Base-by-base conservation (phyloP, 2,888 invertebrate genomes). In the Theretra japonica region DNA sequence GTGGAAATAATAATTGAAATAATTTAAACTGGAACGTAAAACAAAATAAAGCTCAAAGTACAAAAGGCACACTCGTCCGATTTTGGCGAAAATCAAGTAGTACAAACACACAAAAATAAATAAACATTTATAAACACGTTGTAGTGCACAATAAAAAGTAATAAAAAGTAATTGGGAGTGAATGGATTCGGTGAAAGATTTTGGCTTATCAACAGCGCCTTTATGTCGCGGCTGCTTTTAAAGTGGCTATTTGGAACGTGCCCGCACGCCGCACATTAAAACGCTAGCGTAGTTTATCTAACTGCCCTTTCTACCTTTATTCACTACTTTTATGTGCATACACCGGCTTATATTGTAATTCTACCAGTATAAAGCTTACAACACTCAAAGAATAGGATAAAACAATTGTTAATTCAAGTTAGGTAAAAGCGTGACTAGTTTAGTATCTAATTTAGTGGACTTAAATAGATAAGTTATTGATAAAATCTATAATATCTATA, bases 241-340 rank as follows among this genome's bases (percentile, higher is more conserved):
- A 80, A 80, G 76, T 80, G 77, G 75, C 74, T 72, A 80, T 83
- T 81, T 75, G 74, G 74, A 76, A 73, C 70, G 68, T 73, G 76
- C 74, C 75, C 72, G 74, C 70, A 33, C 69, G 68, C 74, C 71
- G 70, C 74, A 69, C 30, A 71, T 41, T 71, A 72, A 73, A 72
- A 60, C 72, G 48, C 59, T 56, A 50, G 33, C 71, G 59, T 75
- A 77, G 72, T 75, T 78, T 76, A 77, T 77, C 73, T 75, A 72
- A 73, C 68, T 73, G 28, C 71, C 69, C 69, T 73, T 72, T 57
- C 73, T 70, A 70, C 70, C 76, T 70, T 65, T 59, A 70, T 25
- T 69, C 50, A 59, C 68, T 8, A 25, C 50, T 73, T 48, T 74
- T 68, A 74, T 75, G 69, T 73, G 41, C 23, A 30, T 75, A 76